Percentiles rank a stretch among this genome's conserved stretches.
These are phyloP conservation scores for Phenganax subtilis DNA, from an alignment of 92 coral and sea anemone species.

Conservation along the genomic window DNA sequence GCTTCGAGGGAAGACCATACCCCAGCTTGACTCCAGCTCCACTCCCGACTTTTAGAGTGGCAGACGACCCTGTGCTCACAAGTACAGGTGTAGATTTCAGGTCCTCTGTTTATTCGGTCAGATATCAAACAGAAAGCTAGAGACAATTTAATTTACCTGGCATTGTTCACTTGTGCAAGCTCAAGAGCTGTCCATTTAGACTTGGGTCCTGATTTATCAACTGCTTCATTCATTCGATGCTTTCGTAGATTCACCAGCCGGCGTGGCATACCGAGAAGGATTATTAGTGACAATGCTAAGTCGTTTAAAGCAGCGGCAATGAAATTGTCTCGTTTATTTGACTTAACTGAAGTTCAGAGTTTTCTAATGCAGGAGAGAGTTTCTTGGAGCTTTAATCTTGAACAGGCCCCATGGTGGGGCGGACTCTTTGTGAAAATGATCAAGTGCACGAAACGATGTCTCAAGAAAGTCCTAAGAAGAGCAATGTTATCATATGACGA, in stretches of 20 bases:
- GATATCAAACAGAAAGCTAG: no score
- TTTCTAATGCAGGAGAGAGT: conserved; percentile 8
- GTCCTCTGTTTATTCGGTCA: no score
- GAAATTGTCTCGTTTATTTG: background rate
- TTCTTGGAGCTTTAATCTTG: conserved; percentile 18
- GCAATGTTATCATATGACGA: conserved; percentile 6
- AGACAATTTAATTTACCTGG: no score
- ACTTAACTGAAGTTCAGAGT: conserved; percentile 3
- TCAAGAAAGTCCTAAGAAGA: conserved; percentile 15
- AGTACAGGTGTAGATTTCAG: background rate
- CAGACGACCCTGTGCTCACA: background rate
- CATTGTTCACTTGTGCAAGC: conserved; percentile 15
- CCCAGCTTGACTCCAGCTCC: conserved; percentile 30
- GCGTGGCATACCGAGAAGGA: background rate
- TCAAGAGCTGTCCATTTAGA: conserved; percentile 13
- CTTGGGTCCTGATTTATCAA: background rate
- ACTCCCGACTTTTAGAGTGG: conserved; percentile 25
- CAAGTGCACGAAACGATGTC: conserved; percentile 21
- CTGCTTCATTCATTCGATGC: background rate
- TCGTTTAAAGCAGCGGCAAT: background rate
- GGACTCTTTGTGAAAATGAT: conserved; percentile 6
- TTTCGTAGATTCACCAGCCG: conserved; percentile 11
- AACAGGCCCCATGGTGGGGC: background rate
- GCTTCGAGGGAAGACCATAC: conserved; percentile 30
- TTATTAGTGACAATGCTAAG: conserved; percentile 19